These are phyloP conservation scores for Sphyrna mokarran DNA, from an alignment of 2,113 vertebrate species.

Conservation along the genomic window DNA sequence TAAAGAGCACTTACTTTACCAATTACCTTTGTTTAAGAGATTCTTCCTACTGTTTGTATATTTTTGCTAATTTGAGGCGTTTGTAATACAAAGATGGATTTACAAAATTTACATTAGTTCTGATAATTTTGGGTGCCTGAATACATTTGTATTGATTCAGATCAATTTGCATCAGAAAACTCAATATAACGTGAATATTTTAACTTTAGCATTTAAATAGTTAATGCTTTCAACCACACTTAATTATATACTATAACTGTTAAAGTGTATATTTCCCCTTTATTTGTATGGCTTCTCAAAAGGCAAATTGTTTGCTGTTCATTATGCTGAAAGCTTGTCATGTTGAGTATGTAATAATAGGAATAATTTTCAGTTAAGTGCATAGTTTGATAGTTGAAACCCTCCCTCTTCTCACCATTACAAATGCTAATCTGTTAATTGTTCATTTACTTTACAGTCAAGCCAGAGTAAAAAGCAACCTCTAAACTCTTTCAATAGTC, in stretches of 20 bases:
- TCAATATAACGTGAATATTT: background rate
- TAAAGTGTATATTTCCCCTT: background rate
- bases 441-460: conserved; percentile 27
- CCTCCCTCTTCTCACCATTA: background rate
- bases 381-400: conserved; percentile 30
- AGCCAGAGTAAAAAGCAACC: conserved; percentile 10
- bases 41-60: background rate
- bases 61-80: background rate
- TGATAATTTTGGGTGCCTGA: background rate
- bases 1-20: background rate
- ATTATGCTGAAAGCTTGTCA: conserved; percentile 18
- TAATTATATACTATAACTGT: background rate
- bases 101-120: background rate
- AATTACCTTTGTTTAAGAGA: background rate
- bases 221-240: background rate
- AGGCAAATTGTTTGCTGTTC: conserved; percentile 33
- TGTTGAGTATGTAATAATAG: conserved; percentile 35
- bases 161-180: background rate
- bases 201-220: conserved; percentile 1
- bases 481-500: background rate
- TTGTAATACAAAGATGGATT: background rate
- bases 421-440: conserved; percentile 36
- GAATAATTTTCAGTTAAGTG: conserved; percentile 33
- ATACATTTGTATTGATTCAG: background rate
- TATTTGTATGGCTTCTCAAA: background rate